A percentile compares a stretch with the other conserved stretches of the same genome.
These are phyloP conservation scores for Grus americana DNA, from an alignment of 2,113 vertebrate genomes.

Conservation along the genomic window DNA sequence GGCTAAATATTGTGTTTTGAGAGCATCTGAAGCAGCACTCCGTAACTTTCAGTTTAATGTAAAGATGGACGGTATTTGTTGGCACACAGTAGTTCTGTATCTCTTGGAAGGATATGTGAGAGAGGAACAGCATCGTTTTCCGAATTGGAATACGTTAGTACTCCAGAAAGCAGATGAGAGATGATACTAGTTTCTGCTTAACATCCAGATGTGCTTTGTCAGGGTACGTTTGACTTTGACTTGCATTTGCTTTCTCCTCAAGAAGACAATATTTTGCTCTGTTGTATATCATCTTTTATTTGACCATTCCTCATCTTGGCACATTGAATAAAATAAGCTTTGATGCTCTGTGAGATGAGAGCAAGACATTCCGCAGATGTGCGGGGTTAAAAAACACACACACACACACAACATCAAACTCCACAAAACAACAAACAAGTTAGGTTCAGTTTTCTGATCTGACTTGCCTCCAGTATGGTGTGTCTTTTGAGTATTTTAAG, in stretches of 20 bases:
- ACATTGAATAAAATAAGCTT: neutral
- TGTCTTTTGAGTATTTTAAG: neutral
- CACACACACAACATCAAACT: neutral
- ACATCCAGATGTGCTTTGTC: neutral
- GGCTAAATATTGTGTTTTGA: neutral
- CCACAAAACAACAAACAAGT: neutral
- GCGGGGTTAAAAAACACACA: neutral
- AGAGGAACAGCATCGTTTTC: neutral
- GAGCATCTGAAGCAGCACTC: neutral
- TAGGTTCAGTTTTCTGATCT: neutral
- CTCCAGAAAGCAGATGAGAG: neutral
- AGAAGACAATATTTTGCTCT: neutral
- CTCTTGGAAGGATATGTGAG: neutral
- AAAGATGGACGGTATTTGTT: fast-evolving
- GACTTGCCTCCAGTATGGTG: neutral
- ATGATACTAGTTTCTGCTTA: neutral
- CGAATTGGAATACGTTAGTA: fast-evolving
- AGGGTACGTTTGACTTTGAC: neutral
- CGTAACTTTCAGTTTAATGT: fast-evolving
- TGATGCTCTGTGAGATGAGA: constrained; percentile 12
- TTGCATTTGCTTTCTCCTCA: neutral
- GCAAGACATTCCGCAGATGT: constrained; percentile 34
- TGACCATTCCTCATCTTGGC: neutral
- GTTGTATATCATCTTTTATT: constrained; percentile 41
- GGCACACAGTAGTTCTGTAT: neutral